These are phyloP conservation scores for Drosophila micromelanica DNA, from an alignment of 1,140 invertebrate species.

Conservation along the genomic window DNA sequence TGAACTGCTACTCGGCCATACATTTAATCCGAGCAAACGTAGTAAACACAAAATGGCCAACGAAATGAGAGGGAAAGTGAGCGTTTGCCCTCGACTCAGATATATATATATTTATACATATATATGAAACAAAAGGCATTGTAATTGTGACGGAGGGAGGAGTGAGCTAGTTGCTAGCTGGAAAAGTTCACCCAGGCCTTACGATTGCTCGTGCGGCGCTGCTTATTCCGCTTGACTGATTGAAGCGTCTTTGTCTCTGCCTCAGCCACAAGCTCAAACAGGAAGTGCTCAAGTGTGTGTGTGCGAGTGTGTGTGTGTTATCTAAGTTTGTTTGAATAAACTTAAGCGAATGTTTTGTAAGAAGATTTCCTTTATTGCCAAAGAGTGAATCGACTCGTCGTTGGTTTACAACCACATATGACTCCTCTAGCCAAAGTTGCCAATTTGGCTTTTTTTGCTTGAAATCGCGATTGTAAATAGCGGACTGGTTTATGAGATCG, in stretches of 20 bases:
- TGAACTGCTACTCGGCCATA: conserved; percentile 79
- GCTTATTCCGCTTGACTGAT: conserved; percentile 82
- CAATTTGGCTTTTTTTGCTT: too few relatives aligned
- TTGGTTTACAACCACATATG: conserved; percentile 68
- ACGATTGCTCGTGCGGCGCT: conserved; percentile 71
- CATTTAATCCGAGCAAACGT: conserved; percentile 79
- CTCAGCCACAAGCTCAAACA: conserved; percentile 24
- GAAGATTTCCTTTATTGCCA: conserved; percentile 82
- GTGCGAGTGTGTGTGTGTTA: conserved; percentile 61
- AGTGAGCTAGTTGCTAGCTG: conserved; percentile 7
- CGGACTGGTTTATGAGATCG: too few relatives aligned
- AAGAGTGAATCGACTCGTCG: conserved; percentile 50
- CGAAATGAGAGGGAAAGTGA: conserved; percentile 73
- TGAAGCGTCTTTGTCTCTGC: conserved; percentile 76
- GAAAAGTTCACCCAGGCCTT: conserved; percentile 46
- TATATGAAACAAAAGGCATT: conserved; percentile 71
- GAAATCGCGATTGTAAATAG: too few relatives aligned
- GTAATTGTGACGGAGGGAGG: conserved; percentile 63
- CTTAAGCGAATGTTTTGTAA: conserved; percentile 83
- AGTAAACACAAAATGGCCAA: conserved; percentile 76
- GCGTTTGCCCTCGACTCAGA: conserved; percentile 53
- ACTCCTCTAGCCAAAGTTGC: conserved; percentile 9
- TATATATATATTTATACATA: background rate
- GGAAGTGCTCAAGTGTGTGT: conserved; percentile 35
- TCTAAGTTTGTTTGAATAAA: conserved; percentile 83